Conservation (phyloP, 2,888 invertebrate species). For the Mimumesa dahlbomi region DNA sequence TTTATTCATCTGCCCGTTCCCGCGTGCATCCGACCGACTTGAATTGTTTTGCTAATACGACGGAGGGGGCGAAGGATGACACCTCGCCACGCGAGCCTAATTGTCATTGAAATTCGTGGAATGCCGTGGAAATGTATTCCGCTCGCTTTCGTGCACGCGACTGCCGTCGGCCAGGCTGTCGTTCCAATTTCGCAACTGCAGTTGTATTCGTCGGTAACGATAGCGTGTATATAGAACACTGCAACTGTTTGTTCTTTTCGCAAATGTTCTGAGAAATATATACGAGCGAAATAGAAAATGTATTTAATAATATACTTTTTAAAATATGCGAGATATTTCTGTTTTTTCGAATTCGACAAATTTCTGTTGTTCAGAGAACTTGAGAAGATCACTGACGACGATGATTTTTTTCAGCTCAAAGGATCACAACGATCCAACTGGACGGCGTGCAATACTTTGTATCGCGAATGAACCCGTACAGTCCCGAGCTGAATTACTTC, state of each 20-base stretch:
- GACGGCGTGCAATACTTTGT: conserved; percentile 93
- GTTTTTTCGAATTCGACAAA: no score
- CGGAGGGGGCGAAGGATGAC: no score
- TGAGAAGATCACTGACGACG: no score
- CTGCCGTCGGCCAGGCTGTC: background rate
- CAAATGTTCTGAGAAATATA: no score
- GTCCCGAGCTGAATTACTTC: conserved; percentile 92
- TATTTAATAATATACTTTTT: no score
- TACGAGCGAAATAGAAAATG: background rate
- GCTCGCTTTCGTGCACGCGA: conserved; percentile 4
- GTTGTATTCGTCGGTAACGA: background rate
- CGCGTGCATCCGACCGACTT: no score
- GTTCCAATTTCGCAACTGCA: conserved; percentile 11
- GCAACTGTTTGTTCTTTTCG: no score
- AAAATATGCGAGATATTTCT: no score
- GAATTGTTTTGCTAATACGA: no score
- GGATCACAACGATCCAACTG: conserved; percentile 92
- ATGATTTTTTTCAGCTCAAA: conserved; percentile 85
- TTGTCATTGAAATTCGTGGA: background rate
- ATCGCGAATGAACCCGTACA: conserved; percentile 93
- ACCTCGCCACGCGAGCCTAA: background rate
- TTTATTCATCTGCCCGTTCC: conserved; percentile 31
- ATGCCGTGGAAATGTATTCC: background rate
- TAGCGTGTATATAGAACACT: no score
- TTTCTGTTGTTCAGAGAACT: no score